Base-by-base conservation (phyloP, 2,797 vertebrate genomes). In the Miichthys miiuy region DNA sequence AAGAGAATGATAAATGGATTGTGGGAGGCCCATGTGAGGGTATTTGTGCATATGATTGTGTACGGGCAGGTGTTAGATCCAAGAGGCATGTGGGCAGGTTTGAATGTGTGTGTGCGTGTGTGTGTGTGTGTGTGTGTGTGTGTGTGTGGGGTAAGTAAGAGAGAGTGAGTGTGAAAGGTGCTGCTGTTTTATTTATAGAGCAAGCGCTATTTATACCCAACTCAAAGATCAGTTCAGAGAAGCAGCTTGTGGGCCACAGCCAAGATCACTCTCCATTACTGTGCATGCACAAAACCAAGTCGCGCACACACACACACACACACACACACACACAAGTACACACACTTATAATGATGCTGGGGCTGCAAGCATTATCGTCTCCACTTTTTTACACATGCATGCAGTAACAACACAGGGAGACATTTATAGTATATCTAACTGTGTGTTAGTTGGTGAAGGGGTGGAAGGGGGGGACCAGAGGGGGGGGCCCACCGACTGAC, bases 161-260 rank as follows among this genome's bases (percentile, higher is more conserved):
- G 79, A 78, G 83, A 68, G 86, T 10, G 81, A 89, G 91, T 76
- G 91, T 80, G 80, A 93, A 93, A 93, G 93, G 90, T 93, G 87
- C 87, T 89, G 86, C 89, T 92, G 89, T 91, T 93, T 93, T 94
- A 94, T 95, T 94, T 94, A 93, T 93, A 94, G 93, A 91, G 87
- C 67, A 17, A 87, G 84, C 27, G 65, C 92, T 95, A 94, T 94
- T 95, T 94, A 94, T 94, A 94, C 89, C 89, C 77, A 83, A 93
- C 93, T 87, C 89, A 94, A 93, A 94, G 93, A 94, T 93, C 92
- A 91, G 91, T 93, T 93, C 92, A 93, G 91, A 94, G 92, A 88
- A 93, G 87, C 89, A 82, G 87, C 88, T 92, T 47, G 83, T 92
- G 89, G 89, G 89, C 91, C 90, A 84, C 65, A 81, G 91, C 92